Percentiles rank a stretch among this genome's conserved stretches.
phyloP scores from a whole-genome alignment of 2,888 invertebrate species.

The Taenaris catops region DNA sequence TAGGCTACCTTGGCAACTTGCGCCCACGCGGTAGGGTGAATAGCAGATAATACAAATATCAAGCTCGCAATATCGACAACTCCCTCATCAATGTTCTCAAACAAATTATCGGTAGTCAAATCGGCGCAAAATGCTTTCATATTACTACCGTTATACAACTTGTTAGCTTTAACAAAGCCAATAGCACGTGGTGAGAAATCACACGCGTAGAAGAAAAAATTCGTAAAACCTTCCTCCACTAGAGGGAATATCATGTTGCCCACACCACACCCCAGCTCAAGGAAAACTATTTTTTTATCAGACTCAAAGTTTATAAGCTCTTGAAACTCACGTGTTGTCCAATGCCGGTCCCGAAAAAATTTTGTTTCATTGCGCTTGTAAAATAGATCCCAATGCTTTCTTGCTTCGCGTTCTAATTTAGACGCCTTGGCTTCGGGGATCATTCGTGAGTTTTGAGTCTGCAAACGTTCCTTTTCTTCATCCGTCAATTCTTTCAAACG shows the following conservation, averaged over 20 bases:
- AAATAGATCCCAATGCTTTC: slow-evolving; percentile 97
- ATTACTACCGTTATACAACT: slow-evolving; percentile 81
- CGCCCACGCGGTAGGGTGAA: slow-evolving; percentile 91
- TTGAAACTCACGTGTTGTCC: slow-evolving; percentile 97
- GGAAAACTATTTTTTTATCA: slow-evolving; percentile 78
- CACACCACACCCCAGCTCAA: slow-evolving; percentile 97
- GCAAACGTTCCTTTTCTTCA: slow-evolving; percentile 82
- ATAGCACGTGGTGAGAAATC: slow-evolving; percentile 96
- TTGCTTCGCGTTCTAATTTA: slow-evolving; percentile 89
- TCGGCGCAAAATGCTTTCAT: slow-evolving; percentile 93
- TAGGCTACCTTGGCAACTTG: slow-evolving; percentile 82
- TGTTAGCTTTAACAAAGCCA: slow-evolving; percentile 87
- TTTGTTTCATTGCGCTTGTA: slow-evolving; percentile 96
- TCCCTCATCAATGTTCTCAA: slow-evolving; percentile 64
- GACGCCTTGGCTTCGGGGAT: slow-evolving; percentile 85
- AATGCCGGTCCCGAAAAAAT: slow-evolving; percentile 97
- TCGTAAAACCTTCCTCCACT: slow-evolving; percentile 84
- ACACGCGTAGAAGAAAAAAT: slow-evolving; percentile 89
- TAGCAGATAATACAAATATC: slow-evolving; percentile 97
- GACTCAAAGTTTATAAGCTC: slow-evolving; percentile 83
- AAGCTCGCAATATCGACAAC: slow-evolving; percentile 91
- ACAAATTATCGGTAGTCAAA: slow-evolving; percentile 85
- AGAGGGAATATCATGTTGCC: slow-evolving; percentile 98
- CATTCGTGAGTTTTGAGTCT: slow-evolving; percentile 81
- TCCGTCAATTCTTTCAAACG: slow-evolving; percentile 74